These are phyloP conservation scores for Branchinecta lindahli DNA, from an alignment of 1,140 invertebrate species.

Conservation along the genomic window DNA sequence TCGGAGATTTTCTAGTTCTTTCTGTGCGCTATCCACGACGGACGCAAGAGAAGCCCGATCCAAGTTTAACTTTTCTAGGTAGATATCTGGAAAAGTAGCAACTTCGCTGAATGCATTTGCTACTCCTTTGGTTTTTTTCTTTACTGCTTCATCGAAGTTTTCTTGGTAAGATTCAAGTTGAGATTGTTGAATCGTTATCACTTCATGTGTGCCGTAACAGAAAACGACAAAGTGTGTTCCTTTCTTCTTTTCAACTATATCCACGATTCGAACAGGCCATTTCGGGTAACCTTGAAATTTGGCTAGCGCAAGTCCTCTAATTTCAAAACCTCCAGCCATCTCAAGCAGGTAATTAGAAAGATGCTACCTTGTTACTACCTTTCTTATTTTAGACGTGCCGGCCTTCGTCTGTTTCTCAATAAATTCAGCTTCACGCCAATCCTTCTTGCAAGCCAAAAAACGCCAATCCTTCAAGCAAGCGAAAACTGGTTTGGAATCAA, in stretches of 20 bases:
- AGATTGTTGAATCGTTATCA: not conserved
- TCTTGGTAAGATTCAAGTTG: slow-evolving; percentile 7
- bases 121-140: slow-evolving; percentile 1
- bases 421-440: slow-evolving; percentile 1
- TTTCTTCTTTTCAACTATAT: not conserved
- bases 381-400: not conserved
- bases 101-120: not conserved
- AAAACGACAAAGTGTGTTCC: not conserved
- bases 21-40: not conserved
- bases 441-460: not conserved
- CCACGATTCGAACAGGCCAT: slow-evolving; percentile 5
- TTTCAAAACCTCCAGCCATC: not conserved
- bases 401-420: not conserved
- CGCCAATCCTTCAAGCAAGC: not conserved
- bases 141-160: not conserved
- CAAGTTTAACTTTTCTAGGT: not conserved
- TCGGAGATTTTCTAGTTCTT: slow-evolving; percentile 9
- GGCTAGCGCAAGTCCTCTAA: slow-evolving; percentile 7
- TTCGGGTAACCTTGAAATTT: slow-evolving; percentile 10
- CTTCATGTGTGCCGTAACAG: not conserved
- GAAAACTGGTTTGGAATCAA: too few species aligned
- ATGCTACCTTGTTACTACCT: slow-evolving; percentile 4
- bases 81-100: slow-evolving; percentile 9
- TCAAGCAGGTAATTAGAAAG: not conserved
- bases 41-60: not conserved